phyloP scores from a whole-genome alignment of 2,797 vertebrate genomes.

The Mormyrops boulengeri region DNA sequence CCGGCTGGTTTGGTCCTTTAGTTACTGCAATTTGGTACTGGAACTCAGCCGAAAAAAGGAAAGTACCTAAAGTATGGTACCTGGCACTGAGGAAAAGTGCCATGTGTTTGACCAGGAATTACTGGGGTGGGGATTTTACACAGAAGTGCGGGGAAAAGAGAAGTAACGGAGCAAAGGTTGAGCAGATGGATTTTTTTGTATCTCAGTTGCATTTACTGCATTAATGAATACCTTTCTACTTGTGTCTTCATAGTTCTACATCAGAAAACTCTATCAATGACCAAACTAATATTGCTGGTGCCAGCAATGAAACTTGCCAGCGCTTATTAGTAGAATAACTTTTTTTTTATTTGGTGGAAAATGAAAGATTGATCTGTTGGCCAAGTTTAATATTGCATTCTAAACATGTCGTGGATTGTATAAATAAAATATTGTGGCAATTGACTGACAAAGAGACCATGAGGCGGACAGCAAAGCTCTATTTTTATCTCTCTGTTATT shows the following conservation, averaged over 20 bases:
- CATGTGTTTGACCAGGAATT: not conserved
- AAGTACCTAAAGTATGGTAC: not conserved
- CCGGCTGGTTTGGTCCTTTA: not conserved
- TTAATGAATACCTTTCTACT: not conserved
- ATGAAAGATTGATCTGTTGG: not conserved
- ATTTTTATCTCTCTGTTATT: not conserved
- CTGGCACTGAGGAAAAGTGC: not conserved
- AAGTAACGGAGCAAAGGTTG: not conserved
- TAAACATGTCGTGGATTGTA: not conserved
- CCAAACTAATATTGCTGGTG: not conserved
- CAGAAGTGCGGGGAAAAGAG: not conserved
- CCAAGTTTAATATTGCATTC: not conserved
- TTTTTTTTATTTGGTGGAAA: not conserved
- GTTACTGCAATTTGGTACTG: not conserved
- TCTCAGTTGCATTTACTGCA: not conserved
- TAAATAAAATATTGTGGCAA: not conserved
- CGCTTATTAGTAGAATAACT: not conserved
- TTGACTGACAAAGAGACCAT: not conserved
- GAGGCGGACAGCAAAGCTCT: not conserved
- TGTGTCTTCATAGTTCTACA: not conserved
- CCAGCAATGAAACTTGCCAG: not conserved
- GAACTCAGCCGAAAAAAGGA: not conserved
- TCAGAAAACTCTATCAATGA: not conserved
- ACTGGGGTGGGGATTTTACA: not conserved
- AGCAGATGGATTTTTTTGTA: not conserved